Evolutionary conservation across 2,113 vertebrate species (phyloP), one percentile per base, ranked within the genome.

Genomic region (Dolichallabes microphthalmus): DNA sequence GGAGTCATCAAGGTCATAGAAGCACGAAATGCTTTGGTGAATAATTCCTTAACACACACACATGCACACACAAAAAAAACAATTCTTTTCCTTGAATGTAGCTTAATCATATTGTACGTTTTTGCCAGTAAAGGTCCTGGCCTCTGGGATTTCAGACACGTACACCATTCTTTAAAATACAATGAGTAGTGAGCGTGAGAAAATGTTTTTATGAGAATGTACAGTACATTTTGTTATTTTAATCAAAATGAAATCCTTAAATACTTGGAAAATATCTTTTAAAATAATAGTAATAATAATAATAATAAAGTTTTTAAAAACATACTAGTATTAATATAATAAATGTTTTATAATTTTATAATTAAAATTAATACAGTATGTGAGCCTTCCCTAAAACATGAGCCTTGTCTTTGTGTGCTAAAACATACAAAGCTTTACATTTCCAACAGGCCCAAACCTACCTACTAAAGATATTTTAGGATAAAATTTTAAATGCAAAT

Each of bases 21-120:
- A 7, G 45, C 45, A 45, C 5, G 45, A 45, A 45, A 45, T 45
- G 45, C 45, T 45, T 45, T 45, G 0, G 45, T 45, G 20, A 39
- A n/a, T 61, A 64, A 11, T 64, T 27, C 63, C 64, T n/a, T 13
- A 17, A 57, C 25, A 69, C 39, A 45, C 64, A 79, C 10, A 32
- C 53, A 60, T 22, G 53, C 55, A 64, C 32, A 80, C 50, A 78
- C 45, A 55, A 45, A 84, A 58, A 63, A 45, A 35, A 50, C 27
- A 2, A 14, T 19, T n/a, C 19, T 60, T 83, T 60, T 58, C 69
- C 12, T 57, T 5, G n/a, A 45, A 50, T n/a, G 8, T 9, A 92
- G 88, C 86, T 88, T 89, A 89, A 89, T 90, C 89, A 90, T 87
- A 82, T 87, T 90, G 88, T 90, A 86, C 82, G 92, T 94, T 93